A percentile compares a stretch with the other conserved stretches of the same genome.
These are phyloP conservation scores for Deroplatys truncata DNA, from an alignment of 2,888 invertebrate genomes.

Conservation along the genomic window DNA sequence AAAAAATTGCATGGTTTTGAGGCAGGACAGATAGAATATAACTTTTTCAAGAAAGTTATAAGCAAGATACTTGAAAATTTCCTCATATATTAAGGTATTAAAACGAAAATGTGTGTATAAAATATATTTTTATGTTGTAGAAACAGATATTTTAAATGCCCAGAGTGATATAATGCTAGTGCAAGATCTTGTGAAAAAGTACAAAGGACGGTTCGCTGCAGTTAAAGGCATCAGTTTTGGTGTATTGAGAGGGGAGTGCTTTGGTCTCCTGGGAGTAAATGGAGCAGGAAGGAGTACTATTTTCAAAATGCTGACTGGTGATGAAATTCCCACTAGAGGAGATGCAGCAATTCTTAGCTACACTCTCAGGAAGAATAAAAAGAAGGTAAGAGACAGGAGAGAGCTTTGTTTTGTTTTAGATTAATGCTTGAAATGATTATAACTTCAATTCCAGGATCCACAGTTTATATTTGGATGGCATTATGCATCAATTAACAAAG, in stretches of 20 bases:
- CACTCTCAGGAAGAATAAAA: conserved; percentile 36
- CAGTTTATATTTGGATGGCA: too few species aligned
- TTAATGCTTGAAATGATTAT: not conserved
- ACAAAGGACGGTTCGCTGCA: conserved; percentile 49
- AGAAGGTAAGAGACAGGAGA: not conserved
- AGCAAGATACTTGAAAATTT: too few species aligned
- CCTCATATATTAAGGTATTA: too few species aligned
- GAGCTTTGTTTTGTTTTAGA: too few species aligned
- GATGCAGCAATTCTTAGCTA: conserved; percentile 44
- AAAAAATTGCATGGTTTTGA: too few species aligned
- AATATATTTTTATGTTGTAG: too few species aligned
- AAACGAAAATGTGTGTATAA: too few species aligned
- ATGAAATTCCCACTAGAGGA: conserved; percentile 44
- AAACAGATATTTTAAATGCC: not conserved
- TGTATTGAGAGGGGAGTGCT: conserved; percentile 50
- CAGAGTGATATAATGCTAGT: conserved; percentile 46
- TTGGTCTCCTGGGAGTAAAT: conserved; percentile 50
- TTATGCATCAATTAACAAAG: too few species aligned
- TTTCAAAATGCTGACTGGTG: conserved; percentile 53
- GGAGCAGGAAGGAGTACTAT: conserved; percentile 54
- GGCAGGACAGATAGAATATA: too few species aligned
- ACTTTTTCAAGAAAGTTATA: too few species aligned
- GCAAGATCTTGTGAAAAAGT: conserved; percentile 58
- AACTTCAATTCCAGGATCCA: too few species aligned
- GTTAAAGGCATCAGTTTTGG: conserved; percentile 65